A percentile compares a stretch with the other conserved stretches of the same genome.
Evolutionary conservation across 2,797 vertebrate genomes (phyloP).

Genomic region (Eulemur rubriventer): DNA sequence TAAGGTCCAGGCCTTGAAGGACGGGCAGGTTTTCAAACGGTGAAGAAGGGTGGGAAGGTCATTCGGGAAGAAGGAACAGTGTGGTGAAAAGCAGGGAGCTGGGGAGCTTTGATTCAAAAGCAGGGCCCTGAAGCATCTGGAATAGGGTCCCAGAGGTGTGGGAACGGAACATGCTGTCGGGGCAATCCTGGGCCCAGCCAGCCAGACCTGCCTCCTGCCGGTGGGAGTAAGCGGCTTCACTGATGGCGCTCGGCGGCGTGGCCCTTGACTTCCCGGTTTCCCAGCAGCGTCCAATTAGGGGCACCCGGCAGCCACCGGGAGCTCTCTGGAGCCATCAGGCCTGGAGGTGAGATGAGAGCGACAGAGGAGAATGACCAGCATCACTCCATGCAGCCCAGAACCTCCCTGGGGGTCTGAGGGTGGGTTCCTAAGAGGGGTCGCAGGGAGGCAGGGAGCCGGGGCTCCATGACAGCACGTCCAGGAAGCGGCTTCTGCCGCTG

Average conservation of each 20-base stretch:
- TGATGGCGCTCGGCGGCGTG: neutral
- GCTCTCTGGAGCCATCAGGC: neutral
- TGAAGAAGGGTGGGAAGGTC: neutral
- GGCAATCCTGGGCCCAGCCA: neutral
- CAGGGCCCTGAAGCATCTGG: neutral
- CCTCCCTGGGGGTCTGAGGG: neutral
- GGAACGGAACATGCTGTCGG: neutral
- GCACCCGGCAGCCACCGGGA: neutral
- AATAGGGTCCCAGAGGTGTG: neutral
- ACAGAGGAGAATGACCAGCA: neutral
- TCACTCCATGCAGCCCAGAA: neutral
- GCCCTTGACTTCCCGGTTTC: neutral
- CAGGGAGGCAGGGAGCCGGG: neutral
- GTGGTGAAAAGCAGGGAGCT: neutral
- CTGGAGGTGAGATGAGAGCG: neutral
- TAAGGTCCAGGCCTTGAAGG: neutral
- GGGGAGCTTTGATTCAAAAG: neutral
- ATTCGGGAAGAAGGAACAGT: neutral
- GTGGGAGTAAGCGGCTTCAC: neutral
- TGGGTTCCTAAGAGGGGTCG: neutral
- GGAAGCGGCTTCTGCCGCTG: neutral
- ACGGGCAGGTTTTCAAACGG: neutral
- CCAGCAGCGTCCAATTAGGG: neutral
- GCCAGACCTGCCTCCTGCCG: neutral
- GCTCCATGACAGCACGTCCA: neutral